Conservation (phyloP, 1,140 invertebrate genomes). For the Procambarus virginalis region DNA sequence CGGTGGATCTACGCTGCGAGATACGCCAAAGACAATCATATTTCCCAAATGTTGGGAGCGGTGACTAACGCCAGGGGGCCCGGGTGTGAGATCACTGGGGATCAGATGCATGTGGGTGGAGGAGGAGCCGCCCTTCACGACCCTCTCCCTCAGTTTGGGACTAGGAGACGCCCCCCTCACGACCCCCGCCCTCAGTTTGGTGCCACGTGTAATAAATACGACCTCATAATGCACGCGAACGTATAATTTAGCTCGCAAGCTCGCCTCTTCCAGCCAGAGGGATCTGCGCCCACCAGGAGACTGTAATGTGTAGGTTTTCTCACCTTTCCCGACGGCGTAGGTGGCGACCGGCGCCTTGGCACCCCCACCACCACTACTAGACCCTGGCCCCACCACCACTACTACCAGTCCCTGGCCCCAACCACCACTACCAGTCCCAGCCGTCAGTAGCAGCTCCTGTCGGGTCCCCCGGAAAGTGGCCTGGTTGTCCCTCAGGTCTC, state of each 20-base stretch:
- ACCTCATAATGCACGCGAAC: background rate
- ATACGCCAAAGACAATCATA: background rate
- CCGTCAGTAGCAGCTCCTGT: background rate
- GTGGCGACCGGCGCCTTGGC: background rate
- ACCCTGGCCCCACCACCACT: background rate
- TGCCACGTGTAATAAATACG: background rate
- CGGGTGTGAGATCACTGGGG: background rate
- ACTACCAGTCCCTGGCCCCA: background rate
- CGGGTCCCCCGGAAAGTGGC: background rate
- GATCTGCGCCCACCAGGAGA: background rate
- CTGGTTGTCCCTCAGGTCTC: background rate
- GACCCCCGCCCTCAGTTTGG: background rate
- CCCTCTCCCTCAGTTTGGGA: background rate
- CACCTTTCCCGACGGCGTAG: background rate
- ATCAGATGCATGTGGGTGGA: background rate
- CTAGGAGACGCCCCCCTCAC: no score
- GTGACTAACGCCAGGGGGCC: background rate
- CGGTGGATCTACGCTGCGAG: no score
- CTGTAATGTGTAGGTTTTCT: background rate
- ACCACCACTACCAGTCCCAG: background rate
- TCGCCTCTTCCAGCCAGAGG: background rate
- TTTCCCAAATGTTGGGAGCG: background rate
- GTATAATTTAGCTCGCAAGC: background rate
- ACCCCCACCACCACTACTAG: background rate
- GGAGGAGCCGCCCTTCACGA: slow-evolving; percentile 1